Evolutionary conservation across 2,113 vertebrate genomes (phyloP), one percentile per base, ranked within the genome.

Genomic region (Suricata suricatta): DNA sequence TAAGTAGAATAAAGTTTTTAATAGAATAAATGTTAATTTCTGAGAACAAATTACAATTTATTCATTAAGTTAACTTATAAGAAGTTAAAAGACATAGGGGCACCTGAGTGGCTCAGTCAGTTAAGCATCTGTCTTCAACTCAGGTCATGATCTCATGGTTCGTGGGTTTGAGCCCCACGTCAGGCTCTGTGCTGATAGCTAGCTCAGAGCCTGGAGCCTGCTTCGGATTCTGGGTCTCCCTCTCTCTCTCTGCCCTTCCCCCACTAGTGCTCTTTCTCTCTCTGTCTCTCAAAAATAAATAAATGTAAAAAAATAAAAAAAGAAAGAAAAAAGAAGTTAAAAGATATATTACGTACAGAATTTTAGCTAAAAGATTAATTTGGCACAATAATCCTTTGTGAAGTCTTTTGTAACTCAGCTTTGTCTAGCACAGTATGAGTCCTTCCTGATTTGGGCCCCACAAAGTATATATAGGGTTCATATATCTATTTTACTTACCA

Each of bases 401-500:
- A 90, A 10, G 25, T n/a, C 50, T 72, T 88, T 19, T 87, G 35
- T n/a, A 74, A 38, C 27, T 54, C 33, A 90, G 35, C 44, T 60
- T 0, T 14, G 60, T 64, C 17, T 41, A 71, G 27, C 64, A 64
- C 64, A 88, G 41, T 60, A n/a, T 50, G 50, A 86, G 50, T 7
- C 21, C 47, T 92, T 86, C 31, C 64, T 35, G 80, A 64, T 60
- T 74, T 52, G 64, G 6, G 15, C 15, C 27, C 44, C 69, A 89
- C 29, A 41, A 87, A 87, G n/a, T 88, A 92, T 76, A 93, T 57
- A 90, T 16, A 41, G 23, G 21, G 77, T 19, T 85, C 31, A n/a
- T 33, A 85, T 10, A 71, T 57, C 81, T 71, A 86, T 95, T 95
- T 96, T 85, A 93, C 77, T 96, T 71, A 93, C 52, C 71, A 93